phyloP scores from a whole-genome alignment of 1,140 invertebrate genomes.

The Portunus trituberculatus region DNA sequence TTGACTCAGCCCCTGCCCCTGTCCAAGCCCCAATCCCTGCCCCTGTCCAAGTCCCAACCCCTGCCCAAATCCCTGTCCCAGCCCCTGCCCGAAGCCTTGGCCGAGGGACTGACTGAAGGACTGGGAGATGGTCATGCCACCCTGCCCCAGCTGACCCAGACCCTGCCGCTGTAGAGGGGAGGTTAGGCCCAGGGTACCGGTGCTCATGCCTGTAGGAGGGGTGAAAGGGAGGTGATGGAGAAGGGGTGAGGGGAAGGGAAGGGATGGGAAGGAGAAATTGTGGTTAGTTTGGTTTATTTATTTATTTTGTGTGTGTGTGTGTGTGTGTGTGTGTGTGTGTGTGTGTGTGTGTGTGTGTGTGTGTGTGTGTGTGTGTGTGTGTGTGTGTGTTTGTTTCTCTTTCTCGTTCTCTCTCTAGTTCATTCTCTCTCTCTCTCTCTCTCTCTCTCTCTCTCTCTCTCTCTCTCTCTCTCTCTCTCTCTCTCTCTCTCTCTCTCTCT shows the following conservation, averaged over 20 bases:
- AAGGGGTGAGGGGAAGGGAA: background rate
- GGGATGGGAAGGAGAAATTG: background rate
- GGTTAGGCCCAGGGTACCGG: constrained; percentile 66
- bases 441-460: background rate
- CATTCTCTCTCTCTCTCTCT: constrained; percentile 10
- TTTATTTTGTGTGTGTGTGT: too few species aligned
- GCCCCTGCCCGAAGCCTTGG: constrained; percentile 66
- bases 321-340: too few species aligned
- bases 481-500: constrained; percentile 2
- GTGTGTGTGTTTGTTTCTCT: too few species aligned
- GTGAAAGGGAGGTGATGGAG: background rate
- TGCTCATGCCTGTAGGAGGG: constrained; percentile 65
- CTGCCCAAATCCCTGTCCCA: constrained; percentile 70
- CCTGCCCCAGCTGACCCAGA: constrained; percentile 73
- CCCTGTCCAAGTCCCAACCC: constrained; percentile 59
- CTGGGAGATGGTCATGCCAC: constrained; percentile 72
- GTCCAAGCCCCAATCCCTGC: constrained; percentile 43
- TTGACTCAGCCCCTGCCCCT: constrained; percentile 57
- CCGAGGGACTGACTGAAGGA: constrained; percentile 67
- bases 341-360: too few species aligned
- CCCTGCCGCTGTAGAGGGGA: constrained; percentile 74
- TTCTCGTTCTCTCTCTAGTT: background rate
- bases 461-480: background rate
- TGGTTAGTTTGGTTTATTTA: background rate
- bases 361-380: too few species aligned